Evolutionary conservation across 1,140 invertebrate species (phyloP), one percentile per base, ranked within the genome.

Genomic region (Laodelphax striatellus): DNA sequence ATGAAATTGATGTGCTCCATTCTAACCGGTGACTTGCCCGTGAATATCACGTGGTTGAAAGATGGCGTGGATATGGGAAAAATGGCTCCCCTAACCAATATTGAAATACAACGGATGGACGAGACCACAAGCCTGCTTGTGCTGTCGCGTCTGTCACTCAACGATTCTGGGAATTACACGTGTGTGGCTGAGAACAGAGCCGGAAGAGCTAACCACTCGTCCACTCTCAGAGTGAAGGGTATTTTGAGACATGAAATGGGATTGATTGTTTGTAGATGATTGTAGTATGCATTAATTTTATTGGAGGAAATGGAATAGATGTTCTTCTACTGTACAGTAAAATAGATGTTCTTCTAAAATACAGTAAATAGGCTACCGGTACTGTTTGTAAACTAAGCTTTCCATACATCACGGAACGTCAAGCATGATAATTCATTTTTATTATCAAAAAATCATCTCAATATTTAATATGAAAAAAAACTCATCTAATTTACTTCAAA

Each of bases 21-120:
- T 53, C 82, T 82, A 64, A 84, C 84, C 64, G 86, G 86, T 41
- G 86, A 89, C 71, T 78, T 81, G 65, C 86, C 86, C 55, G 77
- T 88, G 58, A 76, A 76, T 63, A 81, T 88, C 56, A 76, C 75
- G 62, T 90, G 87, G 87, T 77, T 81, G 62, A 77, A 82, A 66
- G 79, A 83, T 67, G 77, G 77, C 58, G 64, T 72, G 41, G 67
- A 68, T n/a, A 75, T 80, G 19, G 28, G 21, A 22, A 38, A 38
- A 38, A 38, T 38, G 34, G 68, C 66, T 38, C 65, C 62, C 44
- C 64, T 72, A 50, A 46, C 34, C n/a, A 57, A 60, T 16, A 43
- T 28, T n/a, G 62, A 58, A 54, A 60, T 61, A 50, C 65, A 64
- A 60, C 61, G 61, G 21, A 64, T 73, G 56, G 72, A 74, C 58